Base-by-base conservation (phyloP, 2,113 vertebrate genomes). In the Ceuthmochares aereus region DNA sequence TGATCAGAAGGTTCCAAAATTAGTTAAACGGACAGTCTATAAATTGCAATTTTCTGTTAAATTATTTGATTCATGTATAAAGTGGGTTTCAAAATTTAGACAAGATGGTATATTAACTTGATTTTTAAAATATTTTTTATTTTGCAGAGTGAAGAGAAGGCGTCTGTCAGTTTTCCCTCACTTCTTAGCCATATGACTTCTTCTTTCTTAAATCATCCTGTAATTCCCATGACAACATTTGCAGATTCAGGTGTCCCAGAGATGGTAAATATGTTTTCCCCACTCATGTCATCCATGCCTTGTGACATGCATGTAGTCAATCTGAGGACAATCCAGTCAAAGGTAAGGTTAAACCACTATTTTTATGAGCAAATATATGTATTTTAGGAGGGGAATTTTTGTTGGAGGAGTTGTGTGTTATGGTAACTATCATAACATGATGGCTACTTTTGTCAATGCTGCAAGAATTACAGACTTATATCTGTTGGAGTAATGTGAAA, bases 251-350 rank as follows among this genome's bases (percentile, higher is more conserved):
- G 92, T 25, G 51, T 81, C 18, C 93, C 97, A 64, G 84, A 97
- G 18, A 52, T 99, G 90, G 84, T 98, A 36, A 95, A 73, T 83
- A 96, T 87, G 70, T 99, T 98, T 96, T 97, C 94, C 82, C 99
- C 98, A 0, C 97, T 99, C 5, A 22, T 43, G 18, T 98, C 97
- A 11, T 98, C 99, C 7, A 93, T 99, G 97, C 99, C 99, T 17
- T 99, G 99, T 72, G 99, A 99, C 83, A 62, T 99, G 86, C 98
- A 99, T 90, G 84, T 99, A 86, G 97, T 99, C 86, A 99, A 99
- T 95, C 95, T 99, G 83, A 98, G 99, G 93, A 98, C 98, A 26
- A 98, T 99, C 92, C 98, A 99, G 76, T 97, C 98, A 86, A 98
- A 98, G 98, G 99, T 99, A 98, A 96, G 93, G 51, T 73, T 22